These are phyloP conservation scores for Callocephalon fimbriatum DNA, from an alignment of 2,113 vertebrate species.

Conservation along the genomic window DNA sequence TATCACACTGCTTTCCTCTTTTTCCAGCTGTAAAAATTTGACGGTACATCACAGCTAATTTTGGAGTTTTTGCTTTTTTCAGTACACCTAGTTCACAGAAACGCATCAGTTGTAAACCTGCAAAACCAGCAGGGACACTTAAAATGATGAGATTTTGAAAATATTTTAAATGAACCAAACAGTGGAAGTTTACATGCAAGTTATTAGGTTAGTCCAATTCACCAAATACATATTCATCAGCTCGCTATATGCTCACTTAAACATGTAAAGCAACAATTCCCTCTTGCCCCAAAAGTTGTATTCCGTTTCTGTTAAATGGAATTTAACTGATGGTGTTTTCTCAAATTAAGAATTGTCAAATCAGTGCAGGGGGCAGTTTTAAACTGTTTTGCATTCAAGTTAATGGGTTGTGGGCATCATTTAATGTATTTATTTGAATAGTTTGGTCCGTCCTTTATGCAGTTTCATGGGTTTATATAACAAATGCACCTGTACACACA, in stretches of 20 bases:
- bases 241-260: background rate
- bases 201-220: background rate
- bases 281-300: background rate
- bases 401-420: background rate
- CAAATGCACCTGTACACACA: fast-evolving
- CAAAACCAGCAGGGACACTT: background rate
- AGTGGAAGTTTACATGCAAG: background rate
- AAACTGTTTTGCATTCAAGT: background rate
- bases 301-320: background rate
- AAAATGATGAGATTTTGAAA: background rate
- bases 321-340: background rate
- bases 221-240: background rate
- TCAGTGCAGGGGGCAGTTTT: background rate
- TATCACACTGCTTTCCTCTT: background rate
- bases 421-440: background rate
- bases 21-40: background rate
- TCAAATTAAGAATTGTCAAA: background rate
- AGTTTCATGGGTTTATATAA: fast-evolving
- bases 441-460: background rate
- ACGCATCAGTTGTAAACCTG: background rate
- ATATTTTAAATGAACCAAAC: background rate
- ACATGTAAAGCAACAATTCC: background rate
- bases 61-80: background rate
- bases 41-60: background rate
- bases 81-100: background rate